A percentile compares a stretch with the other conserved stretches of the same genome.
These are phyloP conservation scores for Aegotheles bennettii DNA, from an alignment of 2,113 vertebrate species.

Conservation along the genomic window DNA sequence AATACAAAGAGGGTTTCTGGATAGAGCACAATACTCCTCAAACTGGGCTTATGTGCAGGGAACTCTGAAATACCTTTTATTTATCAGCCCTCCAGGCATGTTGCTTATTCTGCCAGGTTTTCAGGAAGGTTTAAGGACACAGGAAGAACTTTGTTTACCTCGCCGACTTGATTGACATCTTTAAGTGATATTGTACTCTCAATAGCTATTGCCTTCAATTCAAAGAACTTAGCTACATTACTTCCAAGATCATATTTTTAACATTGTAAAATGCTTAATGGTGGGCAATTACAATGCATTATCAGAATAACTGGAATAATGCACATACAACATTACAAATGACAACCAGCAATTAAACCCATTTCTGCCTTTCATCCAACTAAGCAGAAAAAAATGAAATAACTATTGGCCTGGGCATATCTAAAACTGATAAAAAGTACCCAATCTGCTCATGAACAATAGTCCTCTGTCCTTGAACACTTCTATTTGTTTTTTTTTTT, in stretches of 20 bases:
- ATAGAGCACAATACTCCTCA: background rate
- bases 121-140: background rate
- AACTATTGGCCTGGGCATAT: background rate
- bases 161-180: background rate
- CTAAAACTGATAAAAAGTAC: background rate
- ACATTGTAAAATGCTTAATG: background rate
- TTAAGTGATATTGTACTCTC: background rate
- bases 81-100: background rate
- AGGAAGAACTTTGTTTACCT: background rate
- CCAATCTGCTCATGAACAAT: background rate
- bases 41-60: rapidly evolving
- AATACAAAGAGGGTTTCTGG: background rate
- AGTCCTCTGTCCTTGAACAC: background rate
- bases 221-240: background rate
- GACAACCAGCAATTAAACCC: constrained; percentile 48
- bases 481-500: background rate
- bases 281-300: constrained; percentile 31
- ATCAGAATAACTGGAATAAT: background rate
- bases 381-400: background rate
- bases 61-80: background rate
- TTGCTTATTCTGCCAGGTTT: background rate
- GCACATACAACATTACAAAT: background rate
- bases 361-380: background rate
- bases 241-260: background rate
- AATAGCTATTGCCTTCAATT: background rate